These are phyloP conservation scores for Drosophila bocqueti DNA, from an alignment of 1,140 invertebrate species.

Conservation along the genomic window DNA sequence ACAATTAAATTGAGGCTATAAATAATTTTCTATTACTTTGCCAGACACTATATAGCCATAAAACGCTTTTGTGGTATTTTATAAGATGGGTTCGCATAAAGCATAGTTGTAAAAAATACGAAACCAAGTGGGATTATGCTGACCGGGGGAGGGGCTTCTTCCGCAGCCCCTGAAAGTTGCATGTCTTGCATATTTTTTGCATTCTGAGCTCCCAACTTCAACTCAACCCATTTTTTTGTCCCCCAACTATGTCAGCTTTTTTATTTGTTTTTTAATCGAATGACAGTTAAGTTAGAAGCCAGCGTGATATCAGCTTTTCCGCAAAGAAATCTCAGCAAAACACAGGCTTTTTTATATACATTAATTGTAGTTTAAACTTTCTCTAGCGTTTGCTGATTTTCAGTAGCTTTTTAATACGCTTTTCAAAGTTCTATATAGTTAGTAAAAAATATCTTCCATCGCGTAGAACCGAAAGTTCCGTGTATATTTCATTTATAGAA, in stretches of 20 bases:
- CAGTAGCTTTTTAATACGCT: no score
- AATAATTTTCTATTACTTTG: background rate
- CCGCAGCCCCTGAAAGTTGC: background rate
- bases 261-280: background rate
- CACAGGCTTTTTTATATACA: background rate
- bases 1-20: background rate
- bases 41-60: background rate
- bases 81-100: constrained; percentile 5
- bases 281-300: background rate
- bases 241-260: background rate
- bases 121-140: background rate
- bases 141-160: background rate
- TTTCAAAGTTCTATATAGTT: no score
- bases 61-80: background rate
- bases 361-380: background rate
- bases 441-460: no score
- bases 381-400: background rate
- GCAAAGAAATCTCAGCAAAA: background rate
- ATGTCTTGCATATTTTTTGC: background rate
- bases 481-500: background rate
- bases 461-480: no score
- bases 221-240: background rate
- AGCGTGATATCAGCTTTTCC: background rate
- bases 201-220: background rate
- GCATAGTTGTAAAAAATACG: background rate